Evolutionary conservation across 1,140 invertebrate species (phyloP).

Genomic region (Chironomus striatipennis): DNA sequence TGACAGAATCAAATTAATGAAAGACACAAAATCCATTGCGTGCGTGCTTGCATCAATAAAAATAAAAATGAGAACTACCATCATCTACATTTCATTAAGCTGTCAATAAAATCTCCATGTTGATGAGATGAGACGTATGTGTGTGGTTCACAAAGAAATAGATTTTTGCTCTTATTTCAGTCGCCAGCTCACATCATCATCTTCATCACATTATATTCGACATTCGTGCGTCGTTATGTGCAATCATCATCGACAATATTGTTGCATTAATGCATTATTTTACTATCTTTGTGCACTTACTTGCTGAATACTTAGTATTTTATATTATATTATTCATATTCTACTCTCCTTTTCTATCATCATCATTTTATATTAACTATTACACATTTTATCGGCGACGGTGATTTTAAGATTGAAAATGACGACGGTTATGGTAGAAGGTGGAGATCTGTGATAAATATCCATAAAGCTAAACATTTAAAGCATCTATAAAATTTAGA

Average conservation of each 20-base stretch:
- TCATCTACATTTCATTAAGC: slow-evolving; percentile 16
- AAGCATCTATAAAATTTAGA: slow-evolving; percentile 3
- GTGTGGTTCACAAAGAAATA: neutral
- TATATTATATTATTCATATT: neutral
- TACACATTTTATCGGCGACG: no score
- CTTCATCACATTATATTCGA: neutral
- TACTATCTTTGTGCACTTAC: neutral
- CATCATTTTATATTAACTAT: neutral
- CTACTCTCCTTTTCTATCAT: neutral
- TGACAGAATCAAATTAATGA: no score
- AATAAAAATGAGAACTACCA: neutral
- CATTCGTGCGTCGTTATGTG: neutral
- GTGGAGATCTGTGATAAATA: slow-evolving; percentile 11
- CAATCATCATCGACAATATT: slow-evolving; percentile 21
- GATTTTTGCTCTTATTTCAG: neutral
- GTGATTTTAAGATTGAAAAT: neutral
- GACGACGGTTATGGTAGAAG: neutral
- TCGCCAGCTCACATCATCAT: neutral
- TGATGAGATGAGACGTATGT: slow-evolving; percentile 4
- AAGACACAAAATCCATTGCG: no score
- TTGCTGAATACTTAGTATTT: neutral
- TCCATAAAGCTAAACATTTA: slow-evolving; percentile 16
- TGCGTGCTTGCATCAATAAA: neutral
- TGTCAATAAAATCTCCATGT: slow-evolving; percentile 9
- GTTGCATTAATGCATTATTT: slow-evolving; percentile 14